Base-by-base conservation (phyloP, 2,113 vertebrate genomes). In the Epinephelus cyanopodus region DNA sequence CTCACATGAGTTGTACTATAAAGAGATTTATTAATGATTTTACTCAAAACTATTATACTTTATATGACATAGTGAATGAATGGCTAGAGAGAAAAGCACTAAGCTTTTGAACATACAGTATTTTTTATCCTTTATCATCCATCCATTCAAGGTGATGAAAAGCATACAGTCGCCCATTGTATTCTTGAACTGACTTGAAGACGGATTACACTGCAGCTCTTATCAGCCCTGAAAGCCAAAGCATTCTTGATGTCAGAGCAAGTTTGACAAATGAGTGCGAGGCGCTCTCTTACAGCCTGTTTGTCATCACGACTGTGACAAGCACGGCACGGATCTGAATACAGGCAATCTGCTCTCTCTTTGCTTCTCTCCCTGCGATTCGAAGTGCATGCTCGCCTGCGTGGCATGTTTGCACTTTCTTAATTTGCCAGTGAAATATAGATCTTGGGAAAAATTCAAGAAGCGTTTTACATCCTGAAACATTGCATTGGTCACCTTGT, bases 201-300 rank as follows among this genome's bases (percentile, higher is more conserved):
- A 93, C 60, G 47, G 87, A 92, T 94, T 81, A 84, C 78, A 72
- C 15, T 21, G 6, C 33, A 1, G 53, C 79, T 86, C 80, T 88
- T 90, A 92, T 92, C 90, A 75, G 87, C 82, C 65, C 85, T 87
- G 75, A 92, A 88, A 90, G 87, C 85, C 86, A 61, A 37, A 69
- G 86, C 81, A 90, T 89, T 90, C 86, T 84, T 85, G 84, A 82
- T 86, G 84, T 92, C 87, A 84, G 73, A 74, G 62, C 75, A 79
- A 81, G 68, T 87, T 88, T 94, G 91, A 92, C 85, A 85, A 91
- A 93, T 86, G 83, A 88, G 87, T 29, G 50, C 18, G 13, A 70
- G 77, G 76, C 48, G 4, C 58, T 78, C 83, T 86, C 85, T 57
- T 87, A 72, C 82, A 87, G 90, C 86, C 78, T 87, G 90, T 90